Base-by-base conservation (phyloP, 2,113 vertebrate genomes). In the Menidia beryllina region DNA sequence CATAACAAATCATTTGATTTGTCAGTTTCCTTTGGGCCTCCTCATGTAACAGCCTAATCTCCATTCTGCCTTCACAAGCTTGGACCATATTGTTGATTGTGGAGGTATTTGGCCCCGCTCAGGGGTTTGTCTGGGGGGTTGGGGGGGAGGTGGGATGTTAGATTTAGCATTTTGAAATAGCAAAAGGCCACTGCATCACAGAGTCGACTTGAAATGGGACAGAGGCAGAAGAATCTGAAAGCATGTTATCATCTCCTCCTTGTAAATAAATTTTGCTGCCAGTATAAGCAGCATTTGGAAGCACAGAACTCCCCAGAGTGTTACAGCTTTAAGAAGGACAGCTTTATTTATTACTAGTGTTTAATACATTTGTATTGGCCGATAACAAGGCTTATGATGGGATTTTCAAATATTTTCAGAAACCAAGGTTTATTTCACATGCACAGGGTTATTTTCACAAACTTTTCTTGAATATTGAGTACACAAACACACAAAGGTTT, bases 31-130 rank as follows among this genome's bases (percentile, higher is more conserved):
- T 68, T 27, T 19, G 84, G 86, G 83, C 79, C 58, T 45, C 70
- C 78, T 91, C 85, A 59, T 52, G n/a, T 85, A 74, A 85, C 87
- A 73, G 50, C 62, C 67, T 72, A 82, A 87, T 88, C 86, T 89
- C 72, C 78, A 69, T 77, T 81, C 73, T 77, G 72, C 65, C 59
- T 66, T 75, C 64, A 69, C 67, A 79, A 71, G 43, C 55, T 68
- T 69, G 75, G 84, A 82, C 86, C 54, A 25, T 66, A 61, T 78
- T 72, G 47, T 79, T 34, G 30, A 34, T 34, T 24, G 74, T 30
- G 39, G 58, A 77, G 72, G 65, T 74, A 61, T 79, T 79, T 21
- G 7, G 65, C 34, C 45, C 52, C 5, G 25, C 56, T 81, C 59
- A 6, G 78, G 79, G 79, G 74, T 57, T 69, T 69, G 65, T 76